A percentile compares a stretch with the other conserved stretches of the same genome.
Conservation (phyloP, 1,140 invertebrate species). For the Drosophila orena region DNA sequence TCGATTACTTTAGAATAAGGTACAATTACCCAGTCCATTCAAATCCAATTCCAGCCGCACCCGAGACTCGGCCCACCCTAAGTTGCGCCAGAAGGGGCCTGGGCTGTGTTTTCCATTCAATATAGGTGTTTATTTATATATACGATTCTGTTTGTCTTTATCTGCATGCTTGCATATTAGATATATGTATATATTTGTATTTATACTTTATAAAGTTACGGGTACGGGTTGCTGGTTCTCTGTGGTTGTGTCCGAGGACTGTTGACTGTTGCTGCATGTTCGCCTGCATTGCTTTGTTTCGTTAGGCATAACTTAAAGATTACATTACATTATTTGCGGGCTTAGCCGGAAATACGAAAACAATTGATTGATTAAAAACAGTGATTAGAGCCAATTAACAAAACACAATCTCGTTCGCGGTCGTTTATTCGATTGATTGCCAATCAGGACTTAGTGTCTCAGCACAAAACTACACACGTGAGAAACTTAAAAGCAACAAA, state of each 20-base stretch:
- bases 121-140: conserved; percentile 63
- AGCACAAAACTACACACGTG: conserved; percentile 4
- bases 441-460: conserved; percentile 27
- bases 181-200: conserved; percentile 59
- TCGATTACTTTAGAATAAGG: background rate
- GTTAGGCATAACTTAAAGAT: conserved; percentile 52
- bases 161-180: conserved; percentile 61
- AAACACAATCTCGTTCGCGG: conserved; percentile 18
- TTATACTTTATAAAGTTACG: conserved; percentile 45
- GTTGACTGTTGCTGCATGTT: conserved; percentile 26
- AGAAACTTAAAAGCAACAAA: conserved; percentile 4
- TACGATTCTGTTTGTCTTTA: conserved; percentile 56
- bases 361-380: conserved; percentile 13
- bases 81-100: background rate
- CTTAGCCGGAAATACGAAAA: conserved; percentile 22
- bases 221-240: conserved; percentile 28
- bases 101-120: conserved; percentile 1
- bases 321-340: conserved; percentile 39
- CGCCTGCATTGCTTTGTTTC: conserved; percentile 25
- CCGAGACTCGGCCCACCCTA: background rate
- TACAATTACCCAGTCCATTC: background rate
- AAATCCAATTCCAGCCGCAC: background rate
- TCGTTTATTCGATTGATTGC: conserved; percentile 36
- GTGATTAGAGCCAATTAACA: conserved; percentile 17
- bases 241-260: conserved; percentile 18